Base-by-base conservation (phyloP, 2,888 invertebrate species). In the Heliconius aoede region DNA sequence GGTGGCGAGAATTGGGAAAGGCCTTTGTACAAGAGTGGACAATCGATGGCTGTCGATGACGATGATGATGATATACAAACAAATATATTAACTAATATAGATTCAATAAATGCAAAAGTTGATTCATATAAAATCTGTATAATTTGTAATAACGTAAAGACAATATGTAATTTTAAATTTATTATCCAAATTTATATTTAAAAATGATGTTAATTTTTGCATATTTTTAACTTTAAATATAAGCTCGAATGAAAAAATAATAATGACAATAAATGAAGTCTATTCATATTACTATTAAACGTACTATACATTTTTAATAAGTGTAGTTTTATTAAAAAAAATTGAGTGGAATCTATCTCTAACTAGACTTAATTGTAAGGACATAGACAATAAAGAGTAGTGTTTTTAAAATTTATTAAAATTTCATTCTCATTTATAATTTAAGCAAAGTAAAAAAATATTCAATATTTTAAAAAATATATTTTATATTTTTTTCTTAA, bases 231-330 rank as follows among this genome's bases (percentile, higher is more conserved):
- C 21, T 60, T 71, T 30, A 26, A 46, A 60, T 72, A 3, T 72
- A 72, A 78, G 46, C 36, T 30, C 26, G 28, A 28, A 77, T 76
- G 73, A 46, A 61, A 74, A 58, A 28, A 60, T 58, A 61, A 40
- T 61, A 67, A 61, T 76, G 79, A 80, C 79, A 81, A 80, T 80
- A 80, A 77, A 30, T 30, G 60, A 78, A 72, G 78, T 76, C 76
- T 78, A 78, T 78, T 78, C 68, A 32, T 78, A 78, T 55, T n/a
- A 71, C 61, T 64, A 46, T 71, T 62, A 55, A 69, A 58, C 58
- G 26, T 73, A 75, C 67, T 69, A 68, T 55, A 72, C 65, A 74
- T 72, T 61, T 64, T 72, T 72, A 67, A 55, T 73, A 68, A 60
- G 62, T 40, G 67, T 68, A 68, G 46, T 68, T 46, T 68, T 68